Conservation (phyloP, 2,113 vertebrate genomes). For the Nyctereutes procyonoides region DNA sequence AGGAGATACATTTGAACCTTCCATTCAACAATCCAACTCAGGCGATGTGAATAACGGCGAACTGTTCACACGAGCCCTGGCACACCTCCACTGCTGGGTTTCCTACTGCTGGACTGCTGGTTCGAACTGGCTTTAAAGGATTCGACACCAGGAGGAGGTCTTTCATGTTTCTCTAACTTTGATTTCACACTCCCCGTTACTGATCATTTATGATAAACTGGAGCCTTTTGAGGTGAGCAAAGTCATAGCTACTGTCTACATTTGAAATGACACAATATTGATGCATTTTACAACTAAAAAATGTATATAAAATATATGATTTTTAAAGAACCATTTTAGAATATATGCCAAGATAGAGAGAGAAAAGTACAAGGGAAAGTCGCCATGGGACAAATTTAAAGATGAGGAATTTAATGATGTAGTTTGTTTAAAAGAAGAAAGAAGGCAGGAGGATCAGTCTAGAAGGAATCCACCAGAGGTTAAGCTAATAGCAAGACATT, state of each 20-base stretch:
- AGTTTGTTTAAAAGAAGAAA: neutral
- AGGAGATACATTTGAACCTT: slow-evolving; percentile 70
- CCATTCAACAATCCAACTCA: slow-evolving; percentile 68
- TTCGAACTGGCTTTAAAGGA: slow-evolving; percentile 74
- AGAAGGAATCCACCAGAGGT: neutral
- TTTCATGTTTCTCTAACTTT: slow-evolving; percentile 75
- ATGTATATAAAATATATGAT: neutral
- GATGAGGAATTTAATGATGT: neutral
- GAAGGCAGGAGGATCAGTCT: neutral
- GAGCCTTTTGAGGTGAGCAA: slow-evolving; percentile 55
- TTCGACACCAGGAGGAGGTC: slow-evolving; percentile 66
- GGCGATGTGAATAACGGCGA: slow-evolving; percentile 65
- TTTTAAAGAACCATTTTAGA: slow-evolving; percentile 10
- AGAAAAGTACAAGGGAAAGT: neutral
- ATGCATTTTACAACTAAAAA: neutral
- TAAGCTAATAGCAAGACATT: neutral
- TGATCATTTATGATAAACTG: slow-evolving; percentile 79
- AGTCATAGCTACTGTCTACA: neutral
- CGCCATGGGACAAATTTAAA: neutral
- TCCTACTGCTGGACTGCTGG: slow-evolving; percentile 72
- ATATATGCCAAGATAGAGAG: neutral
- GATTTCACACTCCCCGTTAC: slow-evolving; percentile 70
- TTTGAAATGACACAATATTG: neutral
- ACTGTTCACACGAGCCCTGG: slow-evolving; percentile 50
- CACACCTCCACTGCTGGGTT: slow-evolving; percentile 64